Percentiles rank a stretch among this genome's conserved stretches.
These are phyloP conservation scores for Linnaemya tessellans DNA, from an alignment of 2,888 invertebrate genomes.

Conservation along the genomic window DNA sequence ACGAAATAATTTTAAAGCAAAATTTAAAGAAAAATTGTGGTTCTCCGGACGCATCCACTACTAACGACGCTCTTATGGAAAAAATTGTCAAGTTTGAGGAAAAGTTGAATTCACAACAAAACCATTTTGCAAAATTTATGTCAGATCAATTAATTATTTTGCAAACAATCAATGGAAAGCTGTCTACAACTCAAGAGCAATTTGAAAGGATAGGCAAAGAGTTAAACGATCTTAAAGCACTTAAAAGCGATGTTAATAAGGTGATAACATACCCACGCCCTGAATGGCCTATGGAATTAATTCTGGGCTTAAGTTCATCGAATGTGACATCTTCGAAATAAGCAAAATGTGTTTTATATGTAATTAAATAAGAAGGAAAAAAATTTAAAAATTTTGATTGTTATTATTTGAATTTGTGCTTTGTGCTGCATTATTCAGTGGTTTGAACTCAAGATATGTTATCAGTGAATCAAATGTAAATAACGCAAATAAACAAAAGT, in stretches of 20 bases:
- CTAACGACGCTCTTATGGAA: neutral
- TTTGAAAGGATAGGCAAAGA: slow-evolving; percentile 29
- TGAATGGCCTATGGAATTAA: slow-evolving; percentile 49
- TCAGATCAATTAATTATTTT: slow-evolving; percentile 25
- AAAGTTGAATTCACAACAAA: slow-evolving; percentile 38
- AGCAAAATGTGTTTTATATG: neutral
- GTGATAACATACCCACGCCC: neutral
- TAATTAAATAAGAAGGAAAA: neutral
- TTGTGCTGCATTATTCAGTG: neutral
- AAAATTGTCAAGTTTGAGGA: slow-evolving; percentile 44
- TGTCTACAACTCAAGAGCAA: slow-evolving; percentile 36
- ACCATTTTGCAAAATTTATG: neutral
- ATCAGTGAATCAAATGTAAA: neutral
- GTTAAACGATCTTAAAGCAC: slow-evolving; percentile 20
- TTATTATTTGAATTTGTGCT: neutral
- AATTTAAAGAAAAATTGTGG: slow-evolving; percentile 41
- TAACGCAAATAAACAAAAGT: no score
- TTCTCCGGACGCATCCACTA: neutral
- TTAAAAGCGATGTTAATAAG: slow-evolving; percentile 5
- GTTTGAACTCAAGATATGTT: neutral
- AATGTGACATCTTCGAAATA: slow-evolving; percentile 8
- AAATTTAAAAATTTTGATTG: neutral
- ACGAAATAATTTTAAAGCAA: slow-evolving; percentile 35
- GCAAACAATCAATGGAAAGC: slow-evolving; percentile 43
- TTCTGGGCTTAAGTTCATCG: slow-evolving; percentile 51